Base-by-base conservation (phyloP, 2,888 invertebrate species). In the Tipula unca region DNA sequence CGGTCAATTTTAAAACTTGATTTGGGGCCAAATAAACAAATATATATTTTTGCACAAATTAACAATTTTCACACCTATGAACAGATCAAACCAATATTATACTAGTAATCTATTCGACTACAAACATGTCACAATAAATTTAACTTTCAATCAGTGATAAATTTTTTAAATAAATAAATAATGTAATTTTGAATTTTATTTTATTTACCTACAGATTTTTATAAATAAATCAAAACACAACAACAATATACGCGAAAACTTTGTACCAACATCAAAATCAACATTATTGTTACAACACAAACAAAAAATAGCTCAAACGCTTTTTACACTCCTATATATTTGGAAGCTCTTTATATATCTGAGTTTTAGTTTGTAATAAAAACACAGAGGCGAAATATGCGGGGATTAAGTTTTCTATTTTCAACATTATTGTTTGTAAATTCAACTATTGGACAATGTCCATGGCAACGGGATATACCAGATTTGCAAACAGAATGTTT, bases 401-500 rank as follows among this genome's bases (percentile, higher is more conserved):
- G 85, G 29, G 48, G 48, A 17, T 88, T 13, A 86, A 54, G 0
- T 88, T 88, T 88, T 20, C 48, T 14, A 85, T 88, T 3, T 90
- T 90, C 84, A 86, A 86, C 86, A 86, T 86, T 87, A 69, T 85
- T 87, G 84, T 86, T 87, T 85, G 83, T 87, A 82, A 87, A 86
- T 86, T 85, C 85, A 87, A 89, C 92, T 25, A 90, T 91, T 85
- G 94, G 94, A 29, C 95, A 96, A 89, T 98, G 98, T 91, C 97
- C 97, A 0, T 97, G 97, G 97, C 95, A 95, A 88, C 92, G 93
- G 86, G 94, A 95, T 87, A 92, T 95, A 29, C 92, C 93, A 85
- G 95, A 95, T 86, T 93, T 98, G 86, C 96, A 96, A 89, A 93
- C 95, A 85, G 94, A 96, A 84, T 98, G 98, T 90, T 93, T 97